Evolutionary conservation across 2,113 vertebrate genomes (phyloP), one percentile per base, ranked within the genome.

Genomic region (Anoplopoma fimbria): DNA sequence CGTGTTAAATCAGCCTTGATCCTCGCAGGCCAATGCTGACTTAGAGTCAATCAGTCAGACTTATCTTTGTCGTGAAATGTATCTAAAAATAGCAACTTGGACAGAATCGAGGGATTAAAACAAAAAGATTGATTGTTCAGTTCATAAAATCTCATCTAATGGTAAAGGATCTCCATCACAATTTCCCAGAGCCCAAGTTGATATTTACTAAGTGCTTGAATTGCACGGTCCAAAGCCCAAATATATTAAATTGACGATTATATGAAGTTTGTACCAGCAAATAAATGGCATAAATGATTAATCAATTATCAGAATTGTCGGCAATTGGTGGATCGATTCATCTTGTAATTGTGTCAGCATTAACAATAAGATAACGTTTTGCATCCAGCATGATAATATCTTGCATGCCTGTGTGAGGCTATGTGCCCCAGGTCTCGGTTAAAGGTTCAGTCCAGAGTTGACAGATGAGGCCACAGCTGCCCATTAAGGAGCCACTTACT

Each of bases 391-490:
- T 10, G 0, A 34, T 1, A 6, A 15, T 12, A 25, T 17, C 45
- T 31, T 29, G 67, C 29, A 9, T 42, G 60, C n/a, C 25, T n/a
- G 42, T 45, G 73, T 23, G 21, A 29, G 67, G 53, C 25, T 12
- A 0, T 38, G 21, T 40, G 34, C 47, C 38, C 71, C 23, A 47
- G 64, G 67, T 55, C 62, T 62, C 9, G 9, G 71, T 76, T 85
- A 89, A 92, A 78, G 74, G 42, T 68, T 78, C 42, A 79, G 60
- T 67, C 70, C 69, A 73, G 75, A 87, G 75, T 69, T 81, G 83
- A 87, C 74, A 88, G 82, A 89, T 78, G 77, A 91, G 77, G 77
- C 85, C 87, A 71, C 90, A 91, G 87, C 87, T 91, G 87, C 72
- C 87, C 75, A 90, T 88, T 90, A 87, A 89, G 55, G 71, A 81